Conservation (phyloP, 1,140 invertebrate species). For the Apocrypta bakeri region DNA sequence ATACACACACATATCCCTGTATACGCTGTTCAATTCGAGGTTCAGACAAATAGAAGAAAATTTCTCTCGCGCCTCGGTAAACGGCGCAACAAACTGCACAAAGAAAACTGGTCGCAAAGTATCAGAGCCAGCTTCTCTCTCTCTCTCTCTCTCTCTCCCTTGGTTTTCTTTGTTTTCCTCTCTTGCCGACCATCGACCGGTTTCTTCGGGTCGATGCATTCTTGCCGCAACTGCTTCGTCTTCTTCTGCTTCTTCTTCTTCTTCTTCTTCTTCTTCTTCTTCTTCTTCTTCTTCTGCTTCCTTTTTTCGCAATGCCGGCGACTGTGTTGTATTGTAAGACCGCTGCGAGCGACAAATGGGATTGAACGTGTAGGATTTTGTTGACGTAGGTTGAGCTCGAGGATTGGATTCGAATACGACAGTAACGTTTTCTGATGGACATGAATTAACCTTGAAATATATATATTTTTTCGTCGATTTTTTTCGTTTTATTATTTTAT, state of each 20-base stretch:
- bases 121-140: neutral
- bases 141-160: neutral
- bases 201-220: conserved; percentile 11
- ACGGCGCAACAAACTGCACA: neutral
- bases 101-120: neutral
- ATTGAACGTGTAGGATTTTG: neutral
- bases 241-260: neutral
- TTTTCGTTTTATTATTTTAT: too few species aligned
- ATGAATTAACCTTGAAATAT: too few species aligned
- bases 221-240: neutral
- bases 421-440: too few species aligned
- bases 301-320: neutral
- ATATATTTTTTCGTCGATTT: too few species aligned
- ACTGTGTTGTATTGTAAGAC: neutral
- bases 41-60: neutral
- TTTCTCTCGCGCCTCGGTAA: neutral
- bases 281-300: neutral
- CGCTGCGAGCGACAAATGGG: neutral
- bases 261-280: neutral
- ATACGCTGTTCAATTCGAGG: too few species aligned
- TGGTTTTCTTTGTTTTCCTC: conserved; percentile 17
- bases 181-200: neutral
- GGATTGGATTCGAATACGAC: too few species aligned
- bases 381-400: neutral
- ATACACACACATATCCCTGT: neutral